phyloP scores from a whole-genome alignment of 2,113 vertebrate genomes.

The Casuarius casuarius region DNA sequence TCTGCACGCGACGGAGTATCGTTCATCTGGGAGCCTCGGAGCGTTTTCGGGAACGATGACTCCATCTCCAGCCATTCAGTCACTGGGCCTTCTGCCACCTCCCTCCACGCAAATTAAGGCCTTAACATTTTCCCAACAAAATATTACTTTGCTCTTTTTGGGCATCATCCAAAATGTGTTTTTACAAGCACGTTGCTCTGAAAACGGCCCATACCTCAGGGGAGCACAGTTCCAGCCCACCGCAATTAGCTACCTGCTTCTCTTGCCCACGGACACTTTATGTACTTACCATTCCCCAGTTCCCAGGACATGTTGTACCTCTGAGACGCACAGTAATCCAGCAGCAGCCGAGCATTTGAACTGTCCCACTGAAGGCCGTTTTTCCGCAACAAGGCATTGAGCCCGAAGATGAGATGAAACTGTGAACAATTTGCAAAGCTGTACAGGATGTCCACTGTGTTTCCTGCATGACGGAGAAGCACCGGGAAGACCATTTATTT shows the following conservation, averaged over 20 bases:
- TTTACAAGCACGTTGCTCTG: background rate
- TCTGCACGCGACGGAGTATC: rapidly evolving
- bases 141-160: background rate
- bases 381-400: constrained; percentile 90
- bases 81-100: background rate
- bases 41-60: background rate
- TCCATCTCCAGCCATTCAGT: background rate
- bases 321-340: constrained; percentile 84
- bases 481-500: background rate
- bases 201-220: rapidly evolving
- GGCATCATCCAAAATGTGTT: background rate
- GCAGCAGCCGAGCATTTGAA: constrained; percentile 82
- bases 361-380: constrained; percentile 84
- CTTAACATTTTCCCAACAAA: background rate
- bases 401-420: constrained; percentile 91
- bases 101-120: background rate
- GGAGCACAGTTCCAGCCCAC: background rate
- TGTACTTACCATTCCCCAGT: constrained; percentile 89
- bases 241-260: rapidly evolving
- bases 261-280: background rate
- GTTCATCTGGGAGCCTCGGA: background rate
- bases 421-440: constrained; percentile 86
- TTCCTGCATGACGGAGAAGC: constrained; percentile 68
- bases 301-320: constrained; percentile 91
- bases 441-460: constrained; percentile 86